phyloP scores from a whole-genome alignment of 2,113 vertebrate genomes.

The Eublepharis macularius region DNA sequence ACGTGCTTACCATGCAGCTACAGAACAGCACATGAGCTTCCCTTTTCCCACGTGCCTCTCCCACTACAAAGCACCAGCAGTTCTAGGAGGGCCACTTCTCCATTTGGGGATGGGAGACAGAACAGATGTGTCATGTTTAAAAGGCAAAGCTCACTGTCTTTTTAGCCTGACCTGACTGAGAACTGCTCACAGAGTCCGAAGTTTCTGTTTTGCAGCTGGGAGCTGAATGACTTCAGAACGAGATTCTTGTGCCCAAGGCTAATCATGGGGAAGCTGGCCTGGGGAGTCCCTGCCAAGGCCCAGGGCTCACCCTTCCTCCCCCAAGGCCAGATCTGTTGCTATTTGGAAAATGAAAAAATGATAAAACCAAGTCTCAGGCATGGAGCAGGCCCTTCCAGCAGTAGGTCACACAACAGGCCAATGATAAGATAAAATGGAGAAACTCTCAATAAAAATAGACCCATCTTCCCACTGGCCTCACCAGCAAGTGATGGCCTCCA shows the following conservation, averaged over 20 bases:
- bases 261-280: neutral
- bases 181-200: neutral
- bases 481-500: neutral
- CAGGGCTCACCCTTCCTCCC: neutral
- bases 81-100: neutral
- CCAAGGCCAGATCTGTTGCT: conserved; percentile 52
- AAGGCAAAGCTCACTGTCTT: neutral
- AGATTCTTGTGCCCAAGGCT: neutral
- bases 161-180: neutral
- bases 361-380: neutral
- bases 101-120: neutral
- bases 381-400: neutral
- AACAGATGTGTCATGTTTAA: neutral
- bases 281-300: neutral
- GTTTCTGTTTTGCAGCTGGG: neutral
- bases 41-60: neutral
- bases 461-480: neutral
- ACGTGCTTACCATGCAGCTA: no score
- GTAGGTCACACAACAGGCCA: rapidly evolving
- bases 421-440: conserved; percentile 25
- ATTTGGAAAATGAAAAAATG: neutral
- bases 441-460: neutral
- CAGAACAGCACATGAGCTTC: no score
- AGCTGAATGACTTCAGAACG: neutral
- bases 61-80: neutral